A percentile compares a stretch with the other conserved stretches of the same genome.
Evolutionary conservation across 2,888 invertebrate genomes (phyloP).

Genomic region (Hypena proboscidalis): DNA sequence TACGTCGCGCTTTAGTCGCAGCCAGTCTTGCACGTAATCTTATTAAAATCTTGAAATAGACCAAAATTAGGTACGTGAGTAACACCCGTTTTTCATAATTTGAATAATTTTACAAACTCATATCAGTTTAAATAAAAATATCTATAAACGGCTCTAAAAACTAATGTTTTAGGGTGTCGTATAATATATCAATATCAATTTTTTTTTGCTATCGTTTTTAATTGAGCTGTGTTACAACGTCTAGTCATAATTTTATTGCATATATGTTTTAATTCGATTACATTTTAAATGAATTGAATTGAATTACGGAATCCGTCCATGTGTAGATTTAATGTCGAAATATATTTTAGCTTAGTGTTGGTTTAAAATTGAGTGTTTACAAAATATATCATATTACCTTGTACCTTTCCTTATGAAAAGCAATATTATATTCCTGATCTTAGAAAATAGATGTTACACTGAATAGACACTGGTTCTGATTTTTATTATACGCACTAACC

Average conservation of each 20-base stretch:
- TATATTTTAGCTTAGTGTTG: conserved; percentile 8
- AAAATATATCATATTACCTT: not conserved
- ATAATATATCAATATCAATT: too few species aligned
- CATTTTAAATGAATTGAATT: conserved; percentile 11
- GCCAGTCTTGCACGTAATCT: too few species aligned
- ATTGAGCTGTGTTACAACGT: conserved; percentile 32
- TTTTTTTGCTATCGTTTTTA: conserved; percentile 9
- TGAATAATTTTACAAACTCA: too few species aligned
- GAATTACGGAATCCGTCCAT: conserved; percentile 28
- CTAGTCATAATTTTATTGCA: conserved; percentile 39
- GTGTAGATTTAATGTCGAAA: conserved; percentile 6
- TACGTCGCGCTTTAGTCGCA: too few species aligned
- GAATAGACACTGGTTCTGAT: conserved; percentile 11
- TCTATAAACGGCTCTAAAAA: too few species aligned
- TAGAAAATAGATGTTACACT: conserved; percentile 19
- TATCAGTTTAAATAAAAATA: too few species aligned
- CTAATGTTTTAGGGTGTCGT: too few species aligned
- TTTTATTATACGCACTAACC: not conserved
- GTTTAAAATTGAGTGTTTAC: conserved; percentile 14
- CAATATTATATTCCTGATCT: conserved; percentile 13
- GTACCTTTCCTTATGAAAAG: not conserved
- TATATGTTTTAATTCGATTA: conserved; percentile 16
- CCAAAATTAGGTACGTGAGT: too few species aligned
- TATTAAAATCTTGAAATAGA: too few species aligned
- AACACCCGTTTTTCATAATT: too few species aligned